phyloP scores from a whole-genome alignment of 2,888 invertebrate genomes.

The Ellobium chinense region DNA sequence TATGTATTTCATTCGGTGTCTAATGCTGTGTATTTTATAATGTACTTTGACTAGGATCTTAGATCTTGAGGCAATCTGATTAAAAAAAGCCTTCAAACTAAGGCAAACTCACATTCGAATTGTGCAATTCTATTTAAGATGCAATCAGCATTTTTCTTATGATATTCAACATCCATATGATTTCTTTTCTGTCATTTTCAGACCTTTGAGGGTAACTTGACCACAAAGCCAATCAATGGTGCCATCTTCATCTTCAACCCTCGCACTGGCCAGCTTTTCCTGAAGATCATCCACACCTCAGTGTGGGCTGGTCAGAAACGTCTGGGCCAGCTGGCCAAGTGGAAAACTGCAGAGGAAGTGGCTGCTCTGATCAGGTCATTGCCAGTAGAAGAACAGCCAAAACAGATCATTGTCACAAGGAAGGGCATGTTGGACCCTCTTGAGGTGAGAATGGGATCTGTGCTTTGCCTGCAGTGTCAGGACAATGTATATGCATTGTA shows the following conservation, averaged over 20 bases:
- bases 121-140: too few relatives aligned
- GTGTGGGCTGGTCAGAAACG: slow-evolving; percentile 99
- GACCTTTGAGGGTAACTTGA: slow-evolving; percentile 99
- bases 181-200: slow-evolving; percentile 56
- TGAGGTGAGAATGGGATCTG: slow-evolving; percentile 85
- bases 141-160: too few relatives aligned
- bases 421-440: slow-evolving; percentile 99
- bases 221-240: slow-evolving; percentile 99
- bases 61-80: too few relatives aligned
- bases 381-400: slow-evolving; percentile 99
- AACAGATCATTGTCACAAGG: slow-evolving; percentile 99
- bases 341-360: slow-evolving; percentile 99
- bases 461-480: too few relatives aligned
- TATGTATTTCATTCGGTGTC: too few relatives aligned
- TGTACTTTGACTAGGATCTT: too few relatives aligned
- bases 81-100: too few relatives aligned
- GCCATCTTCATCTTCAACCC: slow-evolving; percentile 99
- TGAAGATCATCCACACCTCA: slow-evolving; percentile 99
- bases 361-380: slow-evolving; percentile 98
- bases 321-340: slow-evolving; percentile 98
- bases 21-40: too few relatives aligned
- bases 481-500: too few relatives aligned
- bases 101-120: too few relatives aligned
- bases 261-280: slow-evolving; percentile 97
- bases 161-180: too few relatives aligned